phyloP scores from a whole-genome alignment of 2,113 vertebrate species.

The Cyanoramphus novaezelandiae region DNA sequence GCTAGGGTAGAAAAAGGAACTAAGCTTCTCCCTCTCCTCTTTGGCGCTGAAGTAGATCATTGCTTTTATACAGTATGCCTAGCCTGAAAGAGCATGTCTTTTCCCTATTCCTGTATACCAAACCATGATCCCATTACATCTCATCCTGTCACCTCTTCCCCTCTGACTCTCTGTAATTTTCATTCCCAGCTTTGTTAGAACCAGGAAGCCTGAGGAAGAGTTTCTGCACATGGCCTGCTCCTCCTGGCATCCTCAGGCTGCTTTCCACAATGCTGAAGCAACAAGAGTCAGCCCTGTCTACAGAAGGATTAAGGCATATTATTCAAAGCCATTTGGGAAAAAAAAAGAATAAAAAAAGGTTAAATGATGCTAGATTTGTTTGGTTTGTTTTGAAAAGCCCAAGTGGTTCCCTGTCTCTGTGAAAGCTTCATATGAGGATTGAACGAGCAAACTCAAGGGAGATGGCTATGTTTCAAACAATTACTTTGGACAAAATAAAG shows the following conservation, averaged over 20 bases:
- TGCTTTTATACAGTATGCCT: not conserved
- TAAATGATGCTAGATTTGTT: not conserved
- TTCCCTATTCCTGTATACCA: not conserved
- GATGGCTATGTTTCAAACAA: conserved; percentile 23
- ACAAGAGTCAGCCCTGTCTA: not conserved
- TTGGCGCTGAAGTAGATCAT: not conserved
- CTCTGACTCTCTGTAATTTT: not conserved
- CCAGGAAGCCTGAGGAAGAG: not conserved
- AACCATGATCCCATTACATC: not conserved
- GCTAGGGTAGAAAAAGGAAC: not conserved
- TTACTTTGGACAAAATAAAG: conserved; percentile 44
- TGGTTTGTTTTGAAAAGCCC: not conserved
- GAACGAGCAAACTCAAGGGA: not conserved
- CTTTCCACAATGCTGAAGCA: not conserved
- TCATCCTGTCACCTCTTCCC: not conserved
- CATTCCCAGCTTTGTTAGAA: not conserved
- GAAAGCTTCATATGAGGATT: not conserved
- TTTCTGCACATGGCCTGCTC: not conserved
- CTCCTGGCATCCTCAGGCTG: not conserved
- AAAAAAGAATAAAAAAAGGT: not conserved
- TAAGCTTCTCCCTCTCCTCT: not conserved
- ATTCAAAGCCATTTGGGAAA: not conserved
- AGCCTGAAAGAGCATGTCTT: not conserved
- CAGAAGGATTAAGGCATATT: not conserved
- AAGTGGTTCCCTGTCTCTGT: not conserved